Conservation (phyloP, 2,113 vertebrate genomes). For the Chaetorhynchus papuensis region DNA sequence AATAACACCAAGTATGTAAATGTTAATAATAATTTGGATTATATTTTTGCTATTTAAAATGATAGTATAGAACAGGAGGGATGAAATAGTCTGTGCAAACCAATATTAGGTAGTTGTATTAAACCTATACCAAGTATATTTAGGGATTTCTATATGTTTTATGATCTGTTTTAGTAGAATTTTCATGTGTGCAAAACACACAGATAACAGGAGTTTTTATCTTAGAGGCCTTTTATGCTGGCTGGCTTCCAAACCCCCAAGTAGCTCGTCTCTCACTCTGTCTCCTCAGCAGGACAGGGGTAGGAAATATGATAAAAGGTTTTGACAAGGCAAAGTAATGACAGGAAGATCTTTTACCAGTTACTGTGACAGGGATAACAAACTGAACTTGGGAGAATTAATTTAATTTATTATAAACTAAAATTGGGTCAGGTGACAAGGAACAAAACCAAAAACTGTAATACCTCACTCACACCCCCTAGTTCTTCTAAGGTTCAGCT, state of each 20-base stretch:
- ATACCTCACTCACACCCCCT: accelerated
- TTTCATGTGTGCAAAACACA: background rate
- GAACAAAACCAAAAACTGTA: background rate
- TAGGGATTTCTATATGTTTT: background rate
- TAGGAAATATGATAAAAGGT: background rate
- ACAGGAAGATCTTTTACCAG: background rate
- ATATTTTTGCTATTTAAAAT: background rate
- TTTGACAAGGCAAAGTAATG: background rate
- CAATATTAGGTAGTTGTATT: background rate
- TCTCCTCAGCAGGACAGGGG: background rate
- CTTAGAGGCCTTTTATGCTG: background rate
- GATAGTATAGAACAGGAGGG: background rate
- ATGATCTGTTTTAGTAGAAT: background rate
- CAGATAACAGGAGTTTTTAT: background rate
- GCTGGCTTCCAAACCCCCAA: accelerated
- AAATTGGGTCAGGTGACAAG: background rate
- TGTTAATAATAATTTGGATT: background rate
- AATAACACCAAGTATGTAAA: background rate
- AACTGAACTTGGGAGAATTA: background rate
- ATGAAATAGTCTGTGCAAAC: background rate
- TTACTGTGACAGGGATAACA: background rate
- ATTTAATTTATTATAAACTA: background rate
- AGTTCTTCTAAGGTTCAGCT: background rate
- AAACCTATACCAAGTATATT: background rate
- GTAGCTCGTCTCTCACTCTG: accelerated